Base-by-base conservation (phyloP, 1,140 invertebrate species). In the Macrotrachela quadricornifera region DNA sequence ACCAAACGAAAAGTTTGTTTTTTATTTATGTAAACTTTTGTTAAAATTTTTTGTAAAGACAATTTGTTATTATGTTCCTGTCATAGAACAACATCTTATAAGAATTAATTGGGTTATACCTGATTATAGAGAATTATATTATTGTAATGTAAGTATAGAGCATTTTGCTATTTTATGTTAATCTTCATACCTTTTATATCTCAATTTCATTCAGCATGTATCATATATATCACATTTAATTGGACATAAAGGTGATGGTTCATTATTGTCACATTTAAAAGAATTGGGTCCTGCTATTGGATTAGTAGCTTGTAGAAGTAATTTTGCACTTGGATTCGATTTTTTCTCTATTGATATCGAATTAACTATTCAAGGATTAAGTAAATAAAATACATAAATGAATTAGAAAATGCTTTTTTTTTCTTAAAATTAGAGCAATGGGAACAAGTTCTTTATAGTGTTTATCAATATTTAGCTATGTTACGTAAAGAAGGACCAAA, bases 211-310 rank as follows among this genome's bases (percentile, higher is more conserved):
- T n/a, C n/a, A n/a, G n/a, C 85, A 88, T 76, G 78, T 78, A 75
- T n/a, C n/a, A n/a, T 40, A 52, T 17, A 39, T 55, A 18, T 80
- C 82, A 13, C 84, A 95, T 71, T 73, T 96, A 46, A 75, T 97
- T 61, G 90, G 88, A 0, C 91, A 96, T 67, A 90, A 96, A 74
- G 87, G 90, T 10, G 77, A 82, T 45, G 90, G 90, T 11, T 94
- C 87, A 63, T 72, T 97, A 41, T 71, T 96, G 46, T 84, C 88
- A 6, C 79, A 81, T 37, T 73, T 97, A 8, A 87, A 64, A 70
- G 75, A 9, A 74, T 75, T 72, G 84, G 87, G 37, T 96, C 87
- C 87, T 85, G 83, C 30, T 30, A 92, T 85, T 67, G 80, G 78
- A 58, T 66, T 96, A n/a, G 72, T 80, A 40, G 80, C 80, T 10